A percentile compares a stretch with the other conserved stretches of the same genome.
Evolutionary conservation across 30 jellyfish, hydroid and myxozoan genomes (phyloP).

Genomic region (Calvadosia cruxmelitensis): DNA sequence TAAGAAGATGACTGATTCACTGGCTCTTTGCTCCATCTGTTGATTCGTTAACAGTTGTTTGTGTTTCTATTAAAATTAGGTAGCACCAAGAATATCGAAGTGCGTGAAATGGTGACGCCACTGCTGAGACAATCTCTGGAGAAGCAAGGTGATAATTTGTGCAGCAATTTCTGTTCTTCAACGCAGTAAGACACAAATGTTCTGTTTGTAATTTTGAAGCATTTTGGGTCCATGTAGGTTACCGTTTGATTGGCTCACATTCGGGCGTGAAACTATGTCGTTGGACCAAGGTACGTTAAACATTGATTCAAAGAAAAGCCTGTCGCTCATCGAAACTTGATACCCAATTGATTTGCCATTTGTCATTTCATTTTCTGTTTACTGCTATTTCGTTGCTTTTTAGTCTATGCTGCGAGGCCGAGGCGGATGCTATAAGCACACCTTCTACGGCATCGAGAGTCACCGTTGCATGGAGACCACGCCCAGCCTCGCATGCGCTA

Average conservation of each 20-base stretch:
- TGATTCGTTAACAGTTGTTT: no score
- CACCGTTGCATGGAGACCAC: constrained; percentile 99
- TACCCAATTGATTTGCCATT: neutral
- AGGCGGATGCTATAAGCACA: constrained; percentile 99
- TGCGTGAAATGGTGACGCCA: constrained; percentile 94
- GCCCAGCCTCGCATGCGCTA: constrained; percentile 99
- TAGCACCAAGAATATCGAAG: constrained; percentile 1
- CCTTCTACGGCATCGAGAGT: constrained; percentile 97
- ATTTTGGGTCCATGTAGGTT: constrained; percentile 37
- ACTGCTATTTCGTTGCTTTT: neutral
- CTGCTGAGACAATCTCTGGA: constrained; percentile 66
- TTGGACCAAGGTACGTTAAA: constrained; percentile 96
- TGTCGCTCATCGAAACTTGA: no score
- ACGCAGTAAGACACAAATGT: neutral
- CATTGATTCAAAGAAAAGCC: neutral
- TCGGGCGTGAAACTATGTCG: constrained; percentile 99
- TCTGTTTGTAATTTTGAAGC: neutral
- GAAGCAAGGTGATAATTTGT: constrained; percentile 97
- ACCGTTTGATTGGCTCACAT: constrained; percentile 87
- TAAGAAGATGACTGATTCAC: no score
- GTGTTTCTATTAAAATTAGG: no score
- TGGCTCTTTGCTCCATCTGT: no score
- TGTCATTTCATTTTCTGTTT: no score
- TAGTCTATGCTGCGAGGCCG: constrained; percentile 99
- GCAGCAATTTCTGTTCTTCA: no score